Evolutionary conservation across 2,113 vertebrate species (phyloP), one percentile per base, ranked within the genome.

Genomic region (Genyomyrus donnyi): DNA sequence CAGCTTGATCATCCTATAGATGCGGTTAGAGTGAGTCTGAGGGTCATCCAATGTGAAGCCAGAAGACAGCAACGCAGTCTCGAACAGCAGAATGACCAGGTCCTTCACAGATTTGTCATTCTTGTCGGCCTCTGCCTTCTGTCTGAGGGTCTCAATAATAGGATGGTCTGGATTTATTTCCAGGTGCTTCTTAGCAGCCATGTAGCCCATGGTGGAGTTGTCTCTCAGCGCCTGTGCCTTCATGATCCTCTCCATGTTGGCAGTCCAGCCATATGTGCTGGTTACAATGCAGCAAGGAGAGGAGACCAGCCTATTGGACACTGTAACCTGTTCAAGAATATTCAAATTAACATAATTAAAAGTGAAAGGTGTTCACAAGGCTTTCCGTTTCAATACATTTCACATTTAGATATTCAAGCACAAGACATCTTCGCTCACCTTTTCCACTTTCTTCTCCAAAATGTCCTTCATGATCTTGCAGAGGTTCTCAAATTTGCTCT

Each of bases 381-480:
- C 70, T 35, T 13, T 11, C 70, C 4, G 13, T 66, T 66, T 66
- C 9, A 66, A 27, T 27, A 66, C 58, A 66, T 27, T 70, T 70
- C 9, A 66, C n/a, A 10, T 66, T 70, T 31, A 77, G 35, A 77
- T 77, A 80, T 80, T 80, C 17, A 21, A 19, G 35, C 74, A 80
- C 70, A 77, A 39, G 35, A 42, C 10, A 6, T 19, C 74, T 17
- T 13, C 19, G 48, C 88, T 74, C 90, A 97, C 97, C 96, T 97
- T 97, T 88, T 97, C 97, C 15, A 97, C 96, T 94, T 97, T 97
- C 92, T 97, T 97, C 89, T 97, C 97, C 89, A 97, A 91, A 0
- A 97, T 97, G 7, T 97, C 97, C 91, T 97, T 97, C 96, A 97
- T 97, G 85, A 97, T 97, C 86, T 97, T 97, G 93, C 97, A 97